Conservation (phyloP, 2,113 vertebrate species). For the Epinephelus fuscoguttatus region DNA sequence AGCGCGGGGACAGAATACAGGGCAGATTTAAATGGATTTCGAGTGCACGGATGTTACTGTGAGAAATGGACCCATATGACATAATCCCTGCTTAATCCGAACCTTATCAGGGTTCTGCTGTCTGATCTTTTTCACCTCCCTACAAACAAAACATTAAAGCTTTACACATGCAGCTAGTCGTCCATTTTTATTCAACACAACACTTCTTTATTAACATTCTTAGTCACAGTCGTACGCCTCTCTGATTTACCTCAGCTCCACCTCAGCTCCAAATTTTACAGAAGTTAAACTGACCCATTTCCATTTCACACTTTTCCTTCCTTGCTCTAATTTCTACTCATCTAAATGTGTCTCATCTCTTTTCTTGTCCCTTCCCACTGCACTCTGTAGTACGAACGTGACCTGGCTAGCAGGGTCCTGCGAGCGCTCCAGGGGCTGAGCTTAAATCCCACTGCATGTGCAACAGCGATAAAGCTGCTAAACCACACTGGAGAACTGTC, state of each 20-base stretch:
- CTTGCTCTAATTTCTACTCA: constrained; percentile 39
- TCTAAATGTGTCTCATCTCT: constrained; percentile 35
- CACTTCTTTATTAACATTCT: neutral
- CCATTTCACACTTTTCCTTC: constrained; percentile 5
- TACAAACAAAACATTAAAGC: constrained; percentile 20
- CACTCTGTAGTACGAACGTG: constrained; percentile 56
- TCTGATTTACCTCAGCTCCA: neutral
- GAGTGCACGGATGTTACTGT: constrained; percentile 37
- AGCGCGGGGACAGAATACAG: constrained; percentile 20
- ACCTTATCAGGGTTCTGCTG: constrained; percentile 42
- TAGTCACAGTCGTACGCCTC: neutral
- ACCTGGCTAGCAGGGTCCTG: constrained; percentile 53
- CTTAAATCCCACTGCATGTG: constrained; percentile 78
- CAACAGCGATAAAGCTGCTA: constrained; percentile 73
- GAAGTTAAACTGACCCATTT: constrained; percentile 25
- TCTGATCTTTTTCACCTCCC: constrained; percentile 42
- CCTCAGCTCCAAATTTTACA: neutral
- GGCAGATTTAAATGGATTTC: constrained; percentile 55
- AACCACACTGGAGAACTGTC: constrained; percentile 68
- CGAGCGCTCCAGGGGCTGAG: constrained; percentile 59
- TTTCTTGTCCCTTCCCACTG: constrained; percentile 28
- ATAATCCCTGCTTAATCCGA: constrained; percentile 54
- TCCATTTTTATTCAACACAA: neutral
- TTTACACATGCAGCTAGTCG: neutral
- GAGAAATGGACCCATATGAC: constrained; percentile 35